Evolutionary conservation across 2,888 invertebrate genomes (phyloP).

Genomic region (Leucoptera coffeella): DNA sequence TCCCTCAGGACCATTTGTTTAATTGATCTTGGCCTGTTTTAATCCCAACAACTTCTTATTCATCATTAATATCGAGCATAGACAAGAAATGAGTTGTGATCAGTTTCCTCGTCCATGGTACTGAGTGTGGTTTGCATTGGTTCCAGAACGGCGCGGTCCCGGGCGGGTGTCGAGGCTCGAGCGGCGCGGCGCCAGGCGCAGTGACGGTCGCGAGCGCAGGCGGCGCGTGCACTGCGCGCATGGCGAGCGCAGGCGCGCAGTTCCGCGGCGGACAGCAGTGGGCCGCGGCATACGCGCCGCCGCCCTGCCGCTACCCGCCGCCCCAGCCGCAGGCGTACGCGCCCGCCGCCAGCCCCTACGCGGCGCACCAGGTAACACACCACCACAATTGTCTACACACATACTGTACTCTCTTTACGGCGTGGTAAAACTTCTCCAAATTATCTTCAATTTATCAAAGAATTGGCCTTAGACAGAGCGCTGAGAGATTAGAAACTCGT

Average conservation of each 20-base stretch:
- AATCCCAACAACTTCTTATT: too few relatives aligned
- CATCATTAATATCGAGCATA: too few relatives aligned
- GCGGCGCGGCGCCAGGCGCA: slow-evolving; percentile 37
- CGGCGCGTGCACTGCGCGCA: slow-evolving; percentile 46
- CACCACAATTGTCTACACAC: not conserved
- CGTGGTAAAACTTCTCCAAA: too few relatives aligned
- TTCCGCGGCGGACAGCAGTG: slow-evolving; percentile 50
- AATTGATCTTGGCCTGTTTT: too few relatives aligned
- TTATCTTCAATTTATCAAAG: too few relatives aligned
- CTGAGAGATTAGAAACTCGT: too few relatives aligned
- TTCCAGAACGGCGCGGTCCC: slow-evolving; percentile 36
- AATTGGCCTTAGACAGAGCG: too few relatives aligned
- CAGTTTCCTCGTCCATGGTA: too few relatives aligned
- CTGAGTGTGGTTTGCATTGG: slow-evolving; percentile 6
- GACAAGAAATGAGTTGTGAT: too few relatives aligned
- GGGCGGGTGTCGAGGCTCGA: slow-evolving; percentile 40
- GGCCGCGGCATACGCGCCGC: slow-evolving; percentile 45
- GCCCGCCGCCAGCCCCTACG: slow-evolving; percentile 35
- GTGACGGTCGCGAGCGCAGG: slow-evolving; percentile 46
- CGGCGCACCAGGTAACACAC: slow-evolving; percentile 31
- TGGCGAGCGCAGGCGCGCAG: slow-evolving; percentile 49
- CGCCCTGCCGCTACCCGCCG: slow-evolving; percentile 48
- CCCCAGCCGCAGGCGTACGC: slow-evolving; percentile 41
- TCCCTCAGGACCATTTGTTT: too few relatives aligned
- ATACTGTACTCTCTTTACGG: too few relatives aligned